Evolutionary conservation across 2,113 vertebrate genomes (phyloP).

Genomic region (Paramisgurnus dabryanus): DNA sequence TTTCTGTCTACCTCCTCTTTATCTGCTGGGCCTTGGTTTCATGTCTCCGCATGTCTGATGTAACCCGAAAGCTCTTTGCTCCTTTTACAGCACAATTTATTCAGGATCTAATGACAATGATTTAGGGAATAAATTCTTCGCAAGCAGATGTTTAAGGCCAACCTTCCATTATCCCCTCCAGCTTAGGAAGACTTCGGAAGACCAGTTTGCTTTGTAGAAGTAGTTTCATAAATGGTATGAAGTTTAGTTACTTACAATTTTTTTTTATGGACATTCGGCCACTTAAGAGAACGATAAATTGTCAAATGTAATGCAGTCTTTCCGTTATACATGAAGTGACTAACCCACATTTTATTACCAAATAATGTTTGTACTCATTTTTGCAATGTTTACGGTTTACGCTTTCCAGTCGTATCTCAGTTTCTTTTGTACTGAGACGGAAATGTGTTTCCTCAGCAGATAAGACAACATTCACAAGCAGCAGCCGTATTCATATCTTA

Average conservation of each 20-base stretch:
- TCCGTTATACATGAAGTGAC: background rate
- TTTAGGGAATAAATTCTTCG: slow-evolving; percentile 67
- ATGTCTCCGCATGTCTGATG: slow-evolving; percentile 58
- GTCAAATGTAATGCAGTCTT: background rate
- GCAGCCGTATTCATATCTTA: slow-evolving; percentile 33
- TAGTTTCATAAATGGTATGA: background rate
- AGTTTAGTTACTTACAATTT: background rate
- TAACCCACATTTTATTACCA: slow-evolving; percentile 28
- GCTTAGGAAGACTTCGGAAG: slow-evolving; percentile 29
- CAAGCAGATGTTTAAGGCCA: slow-evolving; percentile 64
- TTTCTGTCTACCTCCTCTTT: background rate
- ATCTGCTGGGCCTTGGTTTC: slow-evolving; percentile 19
- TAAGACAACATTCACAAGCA: slow-evolving; percentile 58
- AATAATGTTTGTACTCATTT: slow-evolving; percentile 10
- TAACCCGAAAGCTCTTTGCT: slow-evolving; percentile 39
- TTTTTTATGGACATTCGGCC: background rate
- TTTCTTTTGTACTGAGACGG: slow-evolving; percentile 59
- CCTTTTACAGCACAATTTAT: slow-evolving; percentile 58
- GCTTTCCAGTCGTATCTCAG: slow-evolving; percentile 29
- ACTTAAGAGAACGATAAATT: background rate
- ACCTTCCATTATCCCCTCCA: slow-evolving; percentile 43
- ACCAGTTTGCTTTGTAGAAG: slow-evolving; percentile 1
- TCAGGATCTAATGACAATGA: slow-evolving; percentile 66
- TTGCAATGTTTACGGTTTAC: slow-evolving; percentile 5
- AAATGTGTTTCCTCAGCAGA: slow-evolving; percentile 70